These are phyloP conservation scores for Prunella fulvescens DNA, from an alignment of 2,113 vertebrate species.

Conservation along the genomic window DNA sequence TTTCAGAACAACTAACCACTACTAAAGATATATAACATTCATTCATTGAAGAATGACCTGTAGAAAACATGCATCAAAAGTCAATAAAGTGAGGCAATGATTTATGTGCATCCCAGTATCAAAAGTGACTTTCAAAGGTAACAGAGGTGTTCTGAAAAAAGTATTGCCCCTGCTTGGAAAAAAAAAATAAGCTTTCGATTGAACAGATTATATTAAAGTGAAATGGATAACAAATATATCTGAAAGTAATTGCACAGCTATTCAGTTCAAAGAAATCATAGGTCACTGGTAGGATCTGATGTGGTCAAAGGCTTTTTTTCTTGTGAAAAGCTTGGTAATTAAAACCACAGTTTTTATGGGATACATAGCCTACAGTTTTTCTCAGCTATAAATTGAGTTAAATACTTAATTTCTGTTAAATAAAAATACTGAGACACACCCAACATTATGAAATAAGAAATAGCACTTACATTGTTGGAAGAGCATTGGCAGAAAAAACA, in stretches of 20 bases:
- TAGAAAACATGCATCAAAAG: slow-evolving; percentile 31
- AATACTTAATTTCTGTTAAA: background rate
- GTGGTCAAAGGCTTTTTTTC: background rate
- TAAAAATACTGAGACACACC: background rate
- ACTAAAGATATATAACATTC: slow-evolving; percentile 29
- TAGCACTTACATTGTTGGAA: background rate
- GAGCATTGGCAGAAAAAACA: background rate
- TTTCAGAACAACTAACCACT: slow-evolving; percentile 1
- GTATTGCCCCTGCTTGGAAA: background rate
- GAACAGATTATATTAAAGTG: background rate
- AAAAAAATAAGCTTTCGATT: background rate
- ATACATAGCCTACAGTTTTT: background rate
- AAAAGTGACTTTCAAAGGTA: slow-evolving; percentile 24
- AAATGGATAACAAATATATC: slow-evolving; percentile 11
- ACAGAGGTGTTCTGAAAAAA: background rate
- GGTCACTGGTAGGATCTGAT: background rate
- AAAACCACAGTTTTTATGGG: background rate
- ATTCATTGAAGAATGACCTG: slow-evolving; percentile 1
- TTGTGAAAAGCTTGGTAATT: background rate
- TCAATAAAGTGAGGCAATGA: slow-evolving; percentile 16
- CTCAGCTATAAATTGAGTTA: background rate
- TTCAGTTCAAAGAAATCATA: background rate
- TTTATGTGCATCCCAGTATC: slow-evolving; percentile 11
- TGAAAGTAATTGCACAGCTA: background rate
- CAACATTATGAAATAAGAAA: background rate